Conservation (phyloP, 2,888 invertebrate species). For the Nudaria mundana region DNA sequence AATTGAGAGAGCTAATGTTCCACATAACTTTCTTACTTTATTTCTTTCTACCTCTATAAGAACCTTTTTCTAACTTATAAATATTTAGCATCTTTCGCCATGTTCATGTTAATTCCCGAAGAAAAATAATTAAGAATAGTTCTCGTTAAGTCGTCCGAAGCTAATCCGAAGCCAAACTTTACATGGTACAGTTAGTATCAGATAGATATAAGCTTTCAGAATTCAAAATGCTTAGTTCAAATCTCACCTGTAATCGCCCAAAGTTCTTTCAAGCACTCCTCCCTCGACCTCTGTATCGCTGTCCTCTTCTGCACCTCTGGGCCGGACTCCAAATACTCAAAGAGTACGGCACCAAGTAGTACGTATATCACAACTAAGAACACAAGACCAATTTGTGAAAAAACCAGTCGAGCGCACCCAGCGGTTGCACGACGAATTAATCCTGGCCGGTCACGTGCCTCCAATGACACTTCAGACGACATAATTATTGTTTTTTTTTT, state of each 20-base stretch:
- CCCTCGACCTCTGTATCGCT: constrained; percentile 82
- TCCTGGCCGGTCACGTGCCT: constrained; percentile 64
- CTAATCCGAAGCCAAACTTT: too few relatives aligned
- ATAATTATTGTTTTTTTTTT: constrained; percentile 38
- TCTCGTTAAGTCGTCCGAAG: too few relatives aligned
- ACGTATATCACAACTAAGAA: constrained; percentile 88
- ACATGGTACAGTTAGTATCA: too few relatives aligned
- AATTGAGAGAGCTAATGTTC: too few relatives aligned
- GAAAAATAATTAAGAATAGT: too few relatives aligned
- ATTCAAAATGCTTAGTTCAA: too few relatives aligned
- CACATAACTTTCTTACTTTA: too few relatives aligned
- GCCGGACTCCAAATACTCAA: constrained; percentile 88
- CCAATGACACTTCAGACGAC: constrained; percentile 75
- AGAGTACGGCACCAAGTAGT: constrained; percentile 87
- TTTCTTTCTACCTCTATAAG: too few relatives aligned
- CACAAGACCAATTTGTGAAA: constrained; percentile 86
- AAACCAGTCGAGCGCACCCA: constrained; percentile 79
- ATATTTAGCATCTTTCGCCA: too few relatives aligned
- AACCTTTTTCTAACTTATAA: too few relatives aligned
- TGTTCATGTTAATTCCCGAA: too few relatives aligned
- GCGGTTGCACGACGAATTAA: constrained; percentile 51
- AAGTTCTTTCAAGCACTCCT: constrained; percentile 86
- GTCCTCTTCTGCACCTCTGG: constrained; percentile 84
- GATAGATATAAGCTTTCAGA: too few relatives aligned
- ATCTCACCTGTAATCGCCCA: constrained; percentile 90